phyloP scores from a whole-genome alignment of 2,888 invertebrate species.

The Acheta domesticus region DNA sequence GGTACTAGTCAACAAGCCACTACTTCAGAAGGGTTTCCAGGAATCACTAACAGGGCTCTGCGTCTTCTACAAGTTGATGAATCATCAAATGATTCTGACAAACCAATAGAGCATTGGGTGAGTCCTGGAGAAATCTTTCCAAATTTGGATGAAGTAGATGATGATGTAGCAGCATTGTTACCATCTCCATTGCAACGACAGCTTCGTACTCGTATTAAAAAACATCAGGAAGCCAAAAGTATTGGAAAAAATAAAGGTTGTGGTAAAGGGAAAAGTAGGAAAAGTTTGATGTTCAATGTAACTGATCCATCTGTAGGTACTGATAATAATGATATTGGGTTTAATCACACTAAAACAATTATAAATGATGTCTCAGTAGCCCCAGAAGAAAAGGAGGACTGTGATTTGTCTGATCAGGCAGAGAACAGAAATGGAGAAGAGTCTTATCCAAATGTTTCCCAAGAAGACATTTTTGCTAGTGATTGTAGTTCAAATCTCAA shows the following conservation, averaged over 20 bases:
- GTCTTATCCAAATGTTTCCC: not conserved
- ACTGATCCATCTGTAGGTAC: slow-evolving; percentile 24
- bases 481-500: not conserved
- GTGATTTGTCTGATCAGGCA: not conserved
- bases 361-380: not conserved
- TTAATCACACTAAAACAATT: not conserved
- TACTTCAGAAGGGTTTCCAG: not conserved
- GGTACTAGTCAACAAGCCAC: not conserved
- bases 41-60: not conserved
- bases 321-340: slow-evolving; percentile 20
- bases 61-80: not conserved
- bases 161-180: slow-evolving; percentile 46
- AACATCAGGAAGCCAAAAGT: slow-evolving; percentile 29
- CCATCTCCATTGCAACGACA: slow-evolving; percentile 46
- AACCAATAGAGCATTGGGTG: slow-evolving; percentile 33
- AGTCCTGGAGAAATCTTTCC: slow-evolving; percentile 50
- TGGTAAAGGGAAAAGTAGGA: slow-evolving; percentile 31
- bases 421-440: not conserved
- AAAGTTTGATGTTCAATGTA: slow-evolving; percentile 24
- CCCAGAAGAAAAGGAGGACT: not conserved
- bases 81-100: not conserved
- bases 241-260: slow-evolving; percentile 20
- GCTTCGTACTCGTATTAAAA: slow-evolving; percentile 34
- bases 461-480: not conserved
- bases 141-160: slow-evolving; percentile 48